Evolutionary conservation across 2,888 invertebrate genomes (phyloP).

Genomic region (Latrodectus hesperus): DNA sequence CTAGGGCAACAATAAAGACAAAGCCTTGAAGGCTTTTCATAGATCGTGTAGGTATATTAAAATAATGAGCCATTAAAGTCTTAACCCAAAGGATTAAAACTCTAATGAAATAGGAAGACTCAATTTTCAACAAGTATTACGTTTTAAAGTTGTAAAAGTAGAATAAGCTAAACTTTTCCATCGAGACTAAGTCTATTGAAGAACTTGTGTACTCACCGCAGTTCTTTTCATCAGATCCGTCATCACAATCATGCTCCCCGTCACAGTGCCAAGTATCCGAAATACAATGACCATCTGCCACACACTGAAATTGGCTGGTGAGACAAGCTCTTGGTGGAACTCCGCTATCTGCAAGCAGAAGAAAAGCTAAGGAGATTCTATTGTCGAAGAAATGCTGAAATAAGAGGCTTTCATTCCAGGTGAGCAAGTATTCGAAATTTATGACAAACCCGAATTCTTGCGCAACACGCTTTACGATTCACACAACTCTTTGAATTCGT

Average conservation of each 20-base stretch:
- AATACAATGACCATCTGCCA: slow-evolving; percentile 70
- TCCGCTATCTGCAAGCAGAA: slow-evolving; percentile 16
- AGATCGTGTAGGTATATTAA: too few species aligned
- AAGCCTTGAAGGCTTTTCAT: too few species aligned
- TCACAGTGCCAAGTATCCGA: slow-evolving; percentile 48
- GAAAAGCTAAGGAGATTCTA: not conserved
- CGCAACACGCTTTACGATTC: not conserved
- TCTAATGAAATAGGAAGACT: too few species aligned
- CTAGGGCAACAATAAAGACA: too few species aligned
- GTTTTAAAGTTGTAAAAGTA: too few species aligned
- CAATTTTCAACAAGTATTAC: too few species aligned
- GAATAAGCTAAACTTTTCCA: too few species aligned
- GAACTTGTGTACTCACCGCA: slow-evolving; percentile 73
- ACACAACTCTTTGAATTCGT: not conserved
- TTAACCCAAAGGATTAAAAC: too few species aligned
- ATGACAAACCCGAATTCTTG: not conserved
- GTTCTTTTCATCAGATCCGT: slow-evolving; percentile 83
- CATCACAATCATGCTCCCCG: slow-evolving; percentile 85
- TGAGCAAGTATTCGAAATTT: not conserved
- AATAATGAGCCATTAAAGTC: too few species aligned
- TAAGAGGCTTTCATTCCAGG: too few species aligned
- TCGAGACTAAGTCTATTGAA: too few species aligned
- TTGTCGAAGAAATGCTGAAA: too few species aligned
- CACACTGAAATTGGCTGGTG: slow-evolving; percentile 34
- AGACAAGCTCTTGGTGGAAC: slow-evolving; percentile 13